Evolutionary conservation across 2,888 invertebrate species (phyloP).

Genomic region (Leucophora obtusa): DNA sequence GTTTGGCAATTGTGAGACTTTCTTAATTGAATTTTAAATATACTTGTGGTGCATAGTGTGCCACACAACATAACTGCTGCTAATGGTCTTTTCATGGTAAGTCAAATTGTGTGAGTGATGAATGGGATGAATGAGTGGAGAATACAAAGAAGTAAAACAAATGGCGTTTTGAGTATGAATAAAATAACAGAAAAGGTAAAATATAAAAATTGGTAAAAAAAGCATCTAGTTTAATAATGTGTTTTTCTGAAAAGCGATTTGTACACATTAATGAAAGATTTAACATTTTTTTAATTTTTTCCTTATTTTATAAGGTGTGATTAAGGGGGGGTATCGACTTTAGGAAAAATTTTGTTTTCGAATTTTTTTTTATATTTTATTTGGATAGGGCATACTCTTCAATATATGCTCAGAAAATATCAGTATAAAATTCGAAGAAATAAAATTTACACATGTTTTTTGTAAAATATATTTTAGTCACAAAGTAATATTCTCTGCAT

Average conservation of each 20-base stretch:
- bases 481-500: too few relatives aligned
- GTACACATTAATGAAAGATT: constrained; percentile 23
- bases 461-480: too few relatives aligned
- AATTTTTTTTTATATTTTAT: too few relatives aligned
- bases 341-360: too few relatives aligned
- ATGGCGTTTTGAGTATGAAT: constrained; percentile 27
- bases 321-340: too few relatives aligned
- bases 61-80: constrained; percentile 34
- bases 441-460: too few relatives aligned
- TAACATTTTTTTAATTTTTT: background rate
- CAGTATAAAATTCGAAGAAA: too few relatives aligned
- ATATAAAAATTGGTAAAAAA: constrained; percentile 37
- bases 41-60: background rate
- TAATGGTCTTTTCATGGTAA: constrained; percentile 56
- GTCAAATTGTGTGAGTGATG: constrained; percentile 58
- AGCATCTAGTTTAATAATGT: constrained; percentile 4
- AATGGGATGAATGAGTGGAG: constrained; percentile 36
- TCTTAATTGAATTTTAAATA: too few relatives aligned
- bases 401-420: too few relatives aligned
- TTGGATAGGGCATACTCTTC: too few relatives aligned
- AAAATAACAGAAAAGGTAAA: constrained; percentile 19
- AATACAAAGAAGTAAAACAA: constrained; percentile 18
- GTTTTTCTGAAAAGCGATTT: constrained; percentile 19
- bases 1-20: too few relatives aligned
- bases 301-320: too few relatives aligned